A percentile compares a stretch with the other conserved stretches of the same genome.
These are phyloP conservation scores for Chymomyza procnemis DNA, from an alignment of 2,888 invertebrate species.

Conservation along the genomic window DNA sequence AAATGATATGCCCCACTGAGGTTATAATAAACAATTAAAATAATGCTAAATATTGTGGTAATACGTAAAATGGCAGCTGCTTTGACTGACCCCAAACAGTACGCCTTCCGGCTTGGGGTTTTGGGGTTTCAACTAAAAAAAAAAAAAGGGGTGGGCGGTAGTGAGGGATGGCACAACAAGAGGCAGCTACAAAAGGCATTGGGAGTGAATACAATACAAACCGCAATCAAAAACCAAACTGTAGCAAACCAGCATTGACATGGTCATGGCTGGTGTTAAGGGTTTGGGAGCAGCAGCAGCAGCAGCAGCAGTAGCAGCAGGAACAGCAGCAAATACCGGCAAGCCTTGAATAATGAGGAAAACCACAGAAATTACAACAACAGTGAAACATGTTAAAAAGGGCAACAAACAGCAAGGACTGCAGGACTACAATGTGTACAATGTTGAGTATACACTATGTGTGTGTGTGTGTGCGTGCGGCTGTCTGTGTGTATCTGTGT, in stretches of 20 bases:
- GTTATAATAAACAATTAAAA: constrained; percentile 60
- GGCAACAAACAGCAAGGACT: not conserved
- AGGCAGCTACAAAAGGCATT: not conserved
- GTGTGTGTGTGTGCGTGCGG: constrained; percentile 3
- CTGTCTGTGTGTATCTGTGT: not conserved
- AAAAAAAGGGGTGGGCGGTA: no score
- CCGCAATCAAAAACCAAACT: not conserved
- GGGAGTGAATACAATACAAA: not conserved
- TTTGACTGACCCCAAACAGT: constrained; percentile 17
- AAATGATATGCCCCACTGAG: constrained; percentile 22
- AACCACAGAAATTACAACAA: constrained; percentile 72
- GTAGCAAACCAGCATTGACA: constrained; percentile 15
- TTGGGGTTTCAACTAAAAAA: not conserved
- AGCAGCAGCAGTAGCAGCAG: no score
- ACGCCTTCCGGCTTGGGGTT: constrained; percentile 8
- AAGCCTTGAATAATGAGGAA: constrained; percentile 56
- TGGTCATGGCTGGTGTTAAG: constrained; percentile 5
- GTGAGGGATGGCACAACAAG: no score
- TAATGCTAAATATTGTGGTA: constrained; percentile 61
- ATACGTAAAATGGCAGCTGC: constrained; percentile 36
- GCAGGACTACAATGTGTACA: not conserved
- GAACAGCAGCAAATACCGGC: not conserved
- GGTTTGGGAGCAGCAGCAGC: no score
- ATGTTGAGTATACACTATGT: constrained; percentile 1
- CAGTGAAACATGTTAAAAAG: constrained; percentile 46